phyloP scores from a whole-genome alignment of 1,140 invertebrate species.

The Adelges cooleyi region DNA sequence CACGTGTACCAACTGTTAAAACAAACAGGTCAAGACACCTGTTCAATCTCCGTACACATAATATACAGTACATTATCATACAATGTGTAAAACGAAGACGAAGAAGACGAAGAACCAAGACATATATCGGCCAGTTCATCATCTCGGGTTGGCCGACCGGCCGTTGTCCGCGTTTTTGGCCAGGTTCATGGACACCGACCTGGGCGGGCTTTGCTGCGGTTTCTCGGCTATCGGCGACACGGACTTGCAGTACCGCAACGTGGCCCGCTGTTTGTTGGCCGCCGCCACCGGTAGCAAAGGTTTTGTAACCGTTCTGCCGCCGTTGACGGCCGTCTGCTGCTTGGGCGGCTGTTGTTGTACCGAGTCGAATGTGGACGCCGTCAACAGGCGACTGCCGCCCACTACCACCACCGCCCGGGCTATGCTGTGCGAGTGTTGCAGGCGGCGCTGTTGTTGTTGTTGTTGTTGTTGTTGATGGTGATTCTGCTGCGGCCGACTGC shows the following conservation, averaged over 20 bases:
- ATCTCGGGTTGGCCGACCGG: not conserved
- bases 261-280: not conserved
- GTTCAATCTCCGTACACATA: too few species aligned
- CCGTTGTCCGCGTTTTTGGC: not conserved
- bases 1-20: too few species aligned
- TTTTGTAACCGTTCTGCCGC: not conserved
- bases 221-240: constrained; percentile 14
- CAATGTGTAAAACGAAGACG: too few species aligned
- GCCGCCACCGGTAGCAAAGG: not conserved
- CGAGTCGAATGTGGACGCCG: not conserved
- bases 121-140: not conserved
- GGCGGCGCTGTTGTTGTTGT: constrained; percentile 16
- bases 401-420: not conserved
- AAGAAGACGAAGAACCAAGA: too few species aligned
- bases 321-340: not conserved
- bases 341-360: not conserved
- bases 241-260: constrained; percentile 13
- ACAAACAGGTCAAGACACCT: too few species aligned
- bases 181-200: constrained; percentile 22
- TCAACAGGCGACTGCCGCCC: constrained; percentile 18
- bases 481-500: constrained; percentile 3
- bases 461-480: constrained; percentile 21
- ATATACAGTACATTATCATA: too few species aligned
- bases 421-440: constrained; percentile 2
- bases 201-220: constrained; percentile 1